phyloP scores from a whole-genome alignment of 1,140 invertebrate genomes.

The Bombus waltoni region DNA sequence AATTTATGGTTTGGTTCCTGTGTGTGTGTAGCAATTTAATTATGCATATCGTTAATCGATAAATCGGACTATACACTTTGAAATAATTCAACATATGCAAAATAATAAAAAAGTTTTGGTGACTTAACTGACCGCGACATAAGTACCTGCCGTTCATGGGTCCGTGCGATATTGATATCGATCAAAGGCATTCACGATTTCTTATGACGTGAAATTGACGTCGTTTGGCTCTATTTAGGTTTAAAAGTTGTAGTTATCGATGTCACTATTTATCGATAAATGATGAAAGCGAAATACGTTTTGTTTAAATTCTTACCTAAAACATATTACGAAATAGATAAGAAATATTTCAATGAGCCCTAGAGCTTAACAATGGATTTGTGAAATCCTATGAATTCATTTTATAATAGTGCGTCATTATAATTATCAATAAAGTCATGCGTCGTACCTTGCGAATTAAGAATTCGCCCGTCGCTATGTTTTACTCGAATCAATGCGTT shows the following conservation, averaged over 20 bases:
- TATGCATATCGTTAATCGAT: constrained; percentile 67
- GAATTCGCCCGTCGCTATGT: constrained; percentile 52
- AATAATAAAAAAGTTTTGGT: constrained; percentile 19
- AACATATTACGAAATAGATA: constrained; percentile 49
- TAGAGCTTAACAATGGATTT: constrained; percentile 47
- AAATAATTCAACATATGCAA: constrained; percentile 24
- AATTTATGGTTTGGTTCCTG: constrained; percentile 69
- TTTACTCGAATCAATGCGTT: constrained; percentile 63
- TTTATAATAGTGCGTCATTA: constrained; percentile 53
- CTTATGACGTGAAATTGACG: constrained; percentile 1
- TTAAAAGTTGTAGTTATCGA: constrained; percentile 39
- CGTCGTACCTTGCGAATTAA: constrained; percentile 57
- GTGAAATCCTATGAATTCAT: constrained; percentile 51
- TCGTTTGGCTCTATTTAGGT: constrained; percentile 38
- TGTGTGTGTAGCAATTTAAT: constrained; percentile 69
- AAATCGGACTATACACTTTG: constrained; percentile 52
- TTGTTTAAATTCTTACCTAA: constrained; percentile 56
- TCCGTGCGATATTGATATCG: constrained; percentile 18
- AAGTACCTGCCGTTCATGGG: constrained; percentile 54
- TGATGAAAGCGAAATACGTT: constrained; percentile 50
- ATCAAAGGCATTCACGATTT: constrained; percentile 27
- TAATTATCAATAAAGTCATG: constrained; percentile 41
- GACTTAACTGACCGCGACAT: constrained; percentile 37
- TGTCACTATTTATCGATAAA: constrained; percentile 56
- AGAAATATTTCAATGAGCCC: constrained; percentile 38